phyloP scores from a whole-genome alignment of 2,113 vertebrate genomes.

The Entomyzon cyanotis region DNA sequence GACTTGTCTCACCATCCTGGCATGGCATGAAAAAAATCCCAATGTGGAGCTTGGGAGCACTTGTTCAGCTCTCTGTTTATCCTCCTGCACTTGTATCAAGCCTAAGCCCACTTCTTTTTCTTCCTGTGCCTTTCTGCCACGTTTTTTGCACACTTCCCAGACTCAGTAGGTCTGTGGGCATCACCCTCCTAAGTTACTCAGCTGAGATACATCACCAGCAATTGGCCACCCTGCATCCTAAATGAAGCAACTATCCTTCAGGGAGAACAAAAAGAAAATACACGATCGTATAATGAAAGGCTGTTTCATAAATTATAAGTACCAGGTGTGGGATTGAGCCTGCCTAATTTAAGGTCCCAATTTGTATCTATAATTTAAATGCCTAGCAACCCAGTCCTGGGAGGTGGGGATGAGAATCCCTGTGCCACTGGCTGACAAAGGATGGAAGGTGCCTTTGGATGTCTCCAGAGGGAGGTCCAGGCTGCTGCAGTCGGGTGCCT shows the following conservation, averaged over 20 bases:
- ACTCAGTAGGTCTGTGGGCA: neutral
- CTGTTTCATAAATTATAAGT: constrained; percentile 39
- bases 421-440: neutral
- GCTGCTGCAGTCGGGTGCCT: neutral
- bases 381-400: neutral
- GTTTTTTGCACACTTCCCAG: neutral
- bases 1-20: neutral
- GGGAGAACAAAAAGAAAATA: neutral
- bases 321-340: constrained; percentile 34
- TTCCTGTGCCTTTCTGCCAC: neutral
- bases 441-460: neutral
- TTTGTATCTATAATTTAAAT: constrained; percentile 14
- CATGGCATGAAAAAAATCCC: neutral
- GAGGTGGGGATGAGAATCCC: neutral
- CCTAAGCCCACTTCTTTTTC: neutral
- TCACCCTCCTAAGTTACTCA: neutral
- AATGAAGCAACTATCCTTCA: neutral
- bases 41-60: neutral
- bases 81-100: neutral
- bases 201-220: neutral
- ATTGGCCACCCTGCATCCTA: neutral
- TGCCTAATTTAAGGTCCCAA: constrained; percentile 20
- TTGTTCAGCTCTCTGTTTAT: neutral
- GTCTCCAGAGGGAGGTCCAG: neutral
- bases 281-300: neutral